These are phyloP conservation scores for Proterorhinus semilunaris DNA, from an alignment of 2,113 vertebrate genomes.

Conservation along the genomic window DNA sequence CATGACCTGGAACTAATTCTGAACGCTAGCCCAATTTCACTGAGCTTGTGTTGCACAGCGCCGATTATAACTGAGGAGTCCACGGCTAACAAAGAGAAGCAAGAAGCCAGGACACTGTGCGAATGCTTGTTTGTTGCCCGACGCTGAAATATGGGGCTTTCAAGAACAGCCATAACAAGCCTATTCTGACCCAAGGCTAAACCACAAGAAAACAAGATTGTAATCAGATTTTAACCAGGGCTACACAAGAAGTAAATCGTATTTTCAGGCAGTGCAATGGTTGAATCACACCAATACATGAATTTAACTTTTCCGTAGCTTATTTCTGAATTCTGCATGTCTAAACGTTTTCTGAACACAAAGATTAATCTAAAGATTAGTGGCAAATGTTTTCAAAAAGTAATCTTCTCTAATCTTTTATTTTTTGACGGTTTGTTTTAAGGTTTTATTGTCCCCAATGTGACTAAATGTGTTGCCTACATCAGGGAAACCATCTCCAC, in stretches of 20 bases:
- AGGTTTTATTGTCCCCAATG: no score
- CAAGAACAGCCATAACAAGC: background rate
- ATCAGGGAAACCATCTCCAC: no score
- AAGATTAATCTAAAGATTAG: no score
- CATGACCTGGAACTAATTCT: conserved; percentile 58
- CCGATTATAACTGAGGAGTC: conserved; percentile 12
- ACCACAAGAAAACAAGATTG: background rate
- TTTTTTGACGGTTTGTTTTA: no score
- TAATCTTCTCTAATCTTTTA: no score
- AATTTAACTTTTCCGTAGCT: background rate
- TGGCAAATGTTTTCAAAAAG: no score
- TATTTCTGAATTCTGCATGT: background rate
- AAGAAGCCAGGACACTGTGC: background rate
- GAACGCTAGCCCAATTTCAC: conserved; percentile 43
- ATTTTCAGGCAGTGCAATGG: no score
- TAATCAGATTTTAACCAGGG: no score
- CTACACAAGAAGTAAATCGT: no score
- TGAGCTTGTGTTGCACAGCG: conserved; percentile 28
- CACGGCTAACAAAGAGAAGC: conserved; percentile 9
- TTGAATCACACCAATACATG: no score
- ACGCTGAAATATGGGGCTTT: background rate
- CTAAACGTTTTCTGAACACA: no score
- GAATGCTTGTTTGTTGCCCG: conserved; percentile 3
- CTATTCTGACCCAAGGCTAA: background rate
- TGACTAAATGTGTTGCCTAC: no score